Evolutionary conservation across 2,888 invertebrate genomes (phyloP).

Genomic region (Hemithea aestivaria): DNA sequence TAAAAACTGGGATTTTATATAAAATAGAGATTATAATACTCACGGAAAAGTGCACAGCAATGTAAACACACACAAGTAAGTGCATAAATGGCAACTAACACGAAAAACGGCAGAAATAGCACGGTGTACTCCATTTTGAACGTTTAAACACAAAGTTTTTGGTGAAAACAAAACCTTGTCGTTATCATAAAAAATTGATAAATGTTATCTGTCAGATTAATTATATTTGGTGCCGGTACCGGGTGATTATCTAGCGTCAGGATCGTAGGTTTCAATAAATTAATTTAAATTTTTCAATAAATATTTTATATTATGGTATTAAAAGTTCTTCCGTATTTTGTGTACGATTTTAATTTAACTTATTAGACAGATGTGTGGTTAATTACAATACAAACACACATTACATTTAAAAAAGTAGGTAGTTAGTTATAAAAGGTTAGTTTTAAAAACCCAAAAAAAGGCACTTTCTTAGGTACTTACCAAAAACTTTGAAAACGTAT

Average conservation of each 20-base stretch:
- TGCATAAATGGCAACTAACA: conserved; percentile 39
- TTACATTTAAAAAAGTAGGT: no score
- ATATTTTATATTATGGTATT: no score
- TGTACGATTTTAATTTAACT: no score
- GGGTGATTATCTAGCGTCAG: not conserved
- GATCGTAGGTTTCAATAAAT: no score
- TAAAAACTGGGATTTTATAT: no score
- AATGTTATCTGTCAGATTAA: conserved; percentile 13
- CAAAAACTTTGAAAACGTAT: conserved; percentile 51
- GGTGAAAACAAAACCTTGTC: conserved; percentile 12
- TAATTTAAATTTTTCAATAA: no score
- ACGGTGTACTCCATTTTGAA: conserved; percentile 34
- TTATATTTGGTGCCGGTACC: no score
- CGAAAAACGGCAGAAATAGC: conserved; percentile 39
- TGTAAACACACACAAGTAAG: conserved; percentile 50
- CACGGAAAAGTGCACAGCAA: conserved; percentile 49
- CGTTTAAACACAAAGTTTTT: not conserved
- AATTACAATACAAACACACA: no score
- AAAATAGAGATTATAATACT: conserved; percentile 27
- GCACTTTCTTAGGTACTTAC: conserved; percentile 46
- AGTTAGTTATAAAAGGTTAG: no score
- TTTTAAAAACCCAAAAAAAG: not conserved
- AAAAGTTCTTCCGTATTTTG: no score
- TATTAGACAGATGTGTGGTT: no score
- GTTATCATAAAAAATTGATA: conserved; percentile 17